Base-by-base conservation (phyloP, 2,113 vertebrate genomes). In the Notiomystis cincta region DNA sequence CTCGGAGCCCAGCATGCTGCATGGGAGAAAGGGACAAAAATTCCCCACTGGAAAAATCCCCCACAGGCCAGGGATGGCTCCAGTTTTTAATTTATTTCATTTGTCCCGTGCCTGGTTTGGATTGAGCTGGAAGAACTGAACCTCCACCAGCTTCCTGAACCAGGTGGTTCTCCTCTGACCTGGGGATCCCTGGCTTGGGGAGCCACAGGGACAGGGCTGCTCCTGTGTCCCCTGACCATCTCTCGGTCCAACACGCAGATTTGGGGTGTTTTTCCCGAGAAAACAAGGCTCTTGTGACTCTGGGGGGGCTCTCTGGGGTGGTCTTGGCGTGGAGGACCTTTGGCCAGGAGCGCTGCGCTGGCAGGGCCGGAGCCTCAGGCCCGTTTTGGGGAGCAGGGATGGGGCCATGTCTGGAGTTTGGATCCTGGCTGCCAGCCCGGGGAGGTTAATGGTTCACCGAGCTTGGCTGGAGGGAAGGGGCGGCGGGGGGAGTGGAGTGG, bases 401-500 rank as follows among this genome's bases (percentile, higher is more conserved):
- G 54, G 64, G 81, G 67, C 72, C 1, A 5, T 0, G 1, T 1
- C 2, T 95, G 95, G 95, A 97, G 56, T 97, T 96, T 96, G 94
- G 91, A 96, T 95, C 93, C 96, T 92, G 96, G 95, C 94, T 1
- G 37, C 54, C 3, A 0, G 70, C 89, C 93, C 0, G 0, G 61
- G 35, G 8, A 3, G 2, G 96, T 97, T 97, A 97, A 97, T 97
- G 66, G 70, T 96, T 97, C 86, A 96, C 95, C 61, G 91, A 19
- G 67, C 57, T 20, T 1, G 1, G n/a, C 35, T 3, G 7, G 40
- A 82, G 76, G 60, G 70, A 81, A 66, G 48, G 75, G 89, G 51
- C 0, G 27, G 56, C 0, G 10, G 15, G 44, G 78, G 91, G 56
- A 87, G 82, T 16, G 22, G 48, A 70, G 67, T 0, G 3, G 20